Percentiles rank a stretch among this genome's conserved stretches.
These are phyloP conservation scores for Folsomia manolachei DNA, from an alignment of 2,888 invertebrate species.

Conservation along the genomic window DNA sequence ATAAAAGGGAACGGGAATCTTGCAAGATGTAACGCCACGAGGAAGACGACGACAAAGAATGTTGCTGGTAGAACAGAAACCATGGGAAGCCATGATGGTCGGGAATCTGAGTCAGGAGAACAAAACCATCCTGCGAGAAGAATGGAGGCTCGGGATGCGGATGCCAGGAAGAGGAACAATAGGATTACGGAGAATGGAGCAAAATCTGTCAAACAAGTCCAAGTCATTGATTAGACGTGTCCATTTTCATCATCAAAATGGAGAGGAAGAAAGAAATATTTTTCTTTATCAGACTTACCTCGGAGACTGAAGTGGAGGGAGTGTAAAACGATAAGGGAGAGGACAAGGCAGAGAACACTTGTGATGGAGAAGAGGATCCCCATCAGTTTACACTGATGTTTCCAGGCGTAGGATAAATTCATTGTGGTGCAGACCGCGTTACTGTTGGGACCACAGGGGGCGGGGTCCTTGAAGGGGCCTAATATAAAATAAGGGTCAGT, in stretches of 20 bases:
- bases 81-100: slow-evolving; percentile 50
- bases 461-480: too few relatives aligned
- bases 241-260: slow-evolving; percentile 37
- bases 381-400: slow-evolving; percentile 51
- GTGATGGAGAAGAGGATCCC: slow-evolving; percentile 51
- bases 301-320: slow-evolving; percentile 50
- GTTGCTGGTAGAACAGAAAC: slow-evolving; percentile 50
- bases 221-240: slow-evolving; percentile 41
- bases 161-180: slow-evolving; percentile 50
- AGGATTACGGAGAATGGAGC: slow-evolving; percentile 51
- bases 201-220: slow-evolving; percentile 50
- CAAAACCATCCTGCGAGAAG: slow-evolving; percentile 50
- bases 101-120: slow-evolving; percentile 47
- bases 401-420: too few relatives aligned
- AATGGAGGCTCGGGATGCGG: slow-evolving; percentile 50
- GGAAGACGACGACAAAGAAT: slow-evolving; percentile 49
- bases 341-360: slow-evolving; percentile 50
- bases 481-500: too few relatives aligned
- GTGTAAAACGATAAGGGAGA: slow-evolving; percentile 50
- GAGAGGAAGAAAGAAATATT: background rate
- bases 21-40: slow-evolving; percentile 50
- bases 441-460: too few relatives aligned
- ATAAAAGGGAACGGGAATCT: slow-evolving; percentile 51
- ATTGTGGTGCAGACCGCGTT: too few relatives aligned
- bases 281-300: slow-evolving; percentile 43